Base-by-base conservation (phyloP, 2,888 invertebrate species). In the Dendrolimus pini region DNA sequence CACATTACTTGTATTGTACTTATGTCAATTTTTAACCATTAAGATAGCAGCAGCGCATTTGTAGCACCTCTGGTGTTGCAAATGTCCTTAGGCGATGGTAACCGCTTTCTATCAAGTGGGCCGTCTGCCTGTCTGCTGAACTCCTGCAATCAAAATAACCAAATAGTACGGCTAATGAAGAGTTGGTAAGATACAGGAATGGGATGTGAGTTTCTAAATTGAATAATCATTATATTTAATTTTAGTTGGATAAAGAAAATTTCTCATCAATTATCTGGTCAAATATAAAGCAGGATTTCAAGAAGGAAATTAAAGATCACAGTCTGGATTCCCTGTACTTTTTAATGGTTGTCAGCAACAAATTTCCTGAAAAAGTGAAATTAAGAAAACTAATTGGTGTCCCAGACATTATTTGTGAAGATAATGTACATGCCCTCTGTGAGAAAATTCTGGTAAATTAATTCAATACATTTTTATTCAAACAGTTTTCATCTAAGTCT, bases 311-410 rank as follows among this genome's bases (percentile, higher is more conserved):
- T 83, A 78, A 89, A 12, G 93, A 94, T 57, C 94, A 95, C 67
- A 92, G 85, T 41, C 79, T 95, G 18, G 94, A 95, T 75, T 92
- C 93, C 2, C 80, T 95, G 7, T 93, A 94, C 72, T 91, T 93
- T 58, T 77, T 95, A 7, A 77, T 94, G 64, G 69, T 86, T 41
- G 71, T 89, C 12, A 78, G 72, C 53, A 71, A 72, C 54, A 87
- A 85, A 70, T 91, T 85, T 60, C 87, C 89, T 0, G 65, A 92
- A 7, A 81, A 93, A 53, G 92, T 92, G 12, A 88, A 89, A 63
- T 66, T 94, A 1, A 92, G 92, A 63, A 91, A 92, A 67, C 75
- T 91, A 56, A 85, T 94, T 59, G 93, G 92, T 12, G 85, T 85
- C 1, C 73, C 89, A 47, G 91, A 93, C 60, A 78, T 95, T 41